Percentiles rank a stretch among this genome's conserved stretches.
phyloP scores from a whole-genome alignment of 2,113 vertebrate genomes.

The Brienomyrus brachyistius region DNA sequence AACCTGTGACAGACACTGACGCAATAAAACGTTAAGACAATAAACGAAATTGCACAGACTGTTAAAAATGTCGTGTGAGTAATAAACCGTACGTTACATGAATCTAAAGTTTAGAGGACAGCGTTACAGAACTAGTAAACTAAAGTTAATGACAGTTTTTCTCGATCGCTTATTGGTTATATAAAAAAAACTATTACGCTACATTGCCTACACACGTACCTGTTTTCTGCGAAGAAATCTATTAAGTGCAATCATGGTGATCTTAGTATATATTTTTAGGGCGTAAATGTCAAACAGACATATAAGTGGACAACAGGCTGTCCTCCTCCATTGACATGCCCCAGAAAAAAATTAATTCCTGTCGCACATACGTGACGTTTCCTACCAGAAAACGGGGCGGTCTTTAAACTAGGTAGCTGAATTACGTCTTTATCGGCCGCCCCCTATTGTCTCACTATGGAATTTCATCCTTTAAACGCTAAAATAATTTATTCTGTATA shows the following conservation, averaged over 20 bases:
- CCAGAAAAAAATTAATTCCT: background rate
- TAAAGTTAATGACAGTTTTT: background rate
- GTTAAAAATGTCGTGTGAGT: background rate
- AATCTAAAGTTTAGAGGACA: background rate
- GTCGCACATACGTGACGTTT: slow-evolving; percentile 33
- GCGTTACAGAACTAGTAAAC: background rate
- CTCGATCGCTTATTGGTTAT: background rate
- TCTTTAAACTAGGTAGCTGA: background rate
- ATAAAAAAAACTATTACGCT: background rate
- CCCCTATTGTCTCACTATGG: background rate
- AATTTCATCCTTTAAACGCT: background rate
- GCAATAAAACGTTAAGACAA: background rate
- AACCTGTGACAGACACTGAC: slow-evolving; percentile 28
- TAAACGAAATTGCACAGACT: background rate
- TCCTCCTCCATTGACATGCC: slow-evolving; percentile 23
- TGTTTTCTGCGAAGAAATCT: slow-evolving; percentile 34
- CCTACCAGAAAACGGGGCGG: background rate
- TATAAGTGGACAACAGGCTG: background rate
- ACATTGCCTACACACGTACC: slow-evolving; percentile 28
- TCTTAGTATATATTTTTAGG: background rate
- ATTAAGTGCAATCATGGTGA: slow-evolving; percentile 30
- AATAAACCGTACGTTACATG: background rate
- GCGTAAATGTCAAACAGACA: background rate
- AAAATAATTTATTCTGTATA: background rate
- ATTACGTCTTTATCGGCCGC: background rate